Percentiles rank a stretch among this genome's conserved stretches.
These are phyloP conservation scores for Rhodeus uyekii DNA, from an alignment of 2,797 vertebrate genomes.

Conservation along the genomic window DNA sequence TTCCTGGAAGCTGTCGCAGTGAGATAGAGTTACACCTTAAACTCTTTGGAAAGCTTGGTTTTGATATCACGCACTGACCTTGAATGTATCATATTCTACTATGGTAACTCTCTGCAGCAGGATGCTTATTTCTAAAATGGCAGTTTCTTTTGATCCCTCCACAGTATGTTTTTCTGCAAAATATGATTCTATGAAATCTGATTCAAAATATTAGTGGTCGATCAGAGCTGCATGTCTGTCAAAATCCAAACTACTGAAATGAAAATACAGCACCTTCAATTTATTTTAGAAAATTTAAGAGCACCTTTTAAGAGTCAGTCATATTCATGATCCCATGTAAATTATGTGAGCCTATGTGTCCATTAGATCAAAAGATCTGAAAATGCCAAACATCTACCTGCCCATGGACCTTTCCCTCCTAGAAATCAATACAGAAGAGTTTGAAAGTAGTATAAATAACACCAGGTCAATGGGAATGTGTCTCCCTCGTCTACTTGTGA, in stretches of 20 bases:
- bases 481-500: too few species aligned
- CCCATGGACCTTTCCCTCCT: too few species aligned
- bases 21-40: conserved; percentile 1
- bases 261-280: too few species aligned
- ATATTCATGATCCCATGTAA: too few species aligned
- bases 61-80: conserved; percentile 34
- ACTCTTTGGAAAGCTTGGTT: not conserved
- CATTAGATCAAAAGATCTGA: too few species aligned
- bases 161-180: conserved; percentile 30
- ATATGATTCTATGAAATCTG: conserved; percentile 25
- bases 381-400: too few species aligned
- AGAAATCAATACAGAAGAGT: too few species aligned
- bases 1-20: conserved; percentile 1
- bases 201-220: not conserved
- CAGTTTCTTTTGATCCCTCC: conserved; percentile 36
- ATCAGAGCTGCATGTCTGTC: not conserved
- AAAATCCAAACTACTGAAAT: not conserved
- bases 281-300: too few species aligned
- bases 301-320: too few species aligned
- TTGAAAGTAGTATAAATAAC: too few species aligned
- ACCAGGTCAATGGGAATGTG: too few species aligned
- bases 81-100: conserved; percentile 27
- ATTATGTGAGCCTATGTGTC: too few species aligned
- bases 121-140: conserved; percentile 36
- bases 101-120: conserved; percentile 29